Base-by-base conservation (phyloP, 2,888 invertebrate species). In the Helicoverpa assulta region DNA sequence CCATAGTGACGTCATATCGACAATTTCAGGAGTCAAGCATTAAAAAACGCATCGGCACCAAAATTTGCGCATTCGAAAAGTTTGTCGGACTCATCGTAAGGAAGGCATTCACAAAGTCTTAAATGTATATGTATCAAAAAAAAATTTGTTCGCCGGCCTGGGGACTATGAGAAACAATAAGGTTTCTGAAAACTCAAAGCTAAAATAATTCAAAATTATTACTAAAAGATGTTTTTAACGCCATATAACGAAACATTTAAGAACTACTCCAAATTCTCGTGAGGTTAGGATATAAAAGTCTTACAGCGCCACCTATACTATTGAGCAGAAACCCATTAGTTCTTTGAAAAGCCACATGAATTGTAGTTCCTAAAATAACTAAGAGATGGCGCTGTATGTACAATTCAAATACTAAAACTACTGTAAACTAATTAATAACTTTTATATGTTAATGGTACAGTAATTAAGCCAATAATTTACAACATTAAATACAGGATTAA, bases 301-400 rank as follows among this genome's bases (percentile, higher is more conserved):
- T 7, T 16, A 65, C 19, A 62, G 5, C 64, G 74, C 68, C 78
- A 83, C 77, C 81, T 83, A 7, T 2, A 7, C 1, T 10, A 10
- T 12, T 3, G 0, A 4, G 21, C 0, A 0, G 1, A 8, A 55
- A 70, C 4, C 7, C 8, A 10, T 4, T 2, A n/a, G 8, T 8
- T 12, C 2, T 3, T 0, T 3, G 8, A 0, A 1, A 19, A 16
- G 12, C 6, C 3, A 0, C 0, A 0, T 3, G 0, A 2, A 16
- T 1, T 8, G 4, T 40, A 61, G 47, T 78, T 55, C 1, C 0
- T 0, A 0, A 0, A 4, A 1, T 0, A 14, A 51, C 12, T 5
- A 70, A 68, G 0, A 82, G 82, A 82, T 82, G 82, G 82, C 84
- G 81, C 19, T 83, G 47, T 12, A 43, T 19, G 12, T 0, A 54